Percentiles rank a stretch among this genome's conserved stretches.
These are phyloP conservation scores for Leptoclinus maculatus DNA, from an alignment of 2,797 vertebrate genomes.

Conservation along the genomic window DNA sequence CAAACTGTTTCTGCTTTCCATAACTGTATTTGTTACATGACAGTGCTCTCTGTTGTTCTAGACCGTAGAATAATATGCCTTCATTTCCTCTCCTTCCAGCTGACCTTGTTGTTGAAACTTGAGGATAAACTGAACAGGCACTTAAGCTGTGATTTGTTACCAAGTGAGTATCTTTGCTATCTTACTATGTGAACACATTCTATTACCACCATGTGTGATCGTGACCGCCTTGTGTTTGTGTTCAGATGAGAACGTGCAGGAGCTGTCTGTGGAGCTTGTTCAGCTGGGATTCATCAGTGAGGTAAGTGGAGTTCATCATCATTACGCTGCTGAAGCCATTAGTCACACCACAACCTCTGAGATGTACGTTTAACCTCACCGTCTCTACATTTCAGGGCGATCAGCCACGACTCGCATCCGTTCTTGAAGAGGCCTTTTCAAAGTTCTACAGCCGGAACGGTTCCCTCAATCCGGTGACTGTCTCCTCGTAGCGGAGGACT, in stretches of 20 bases:
- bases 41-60: not conserved
- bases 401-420: slow-evolving; percentile 92
- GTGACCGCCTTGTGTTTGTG: slow-evolving; percentile 6
- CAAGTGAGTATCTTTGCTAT: slow-evolving; percentile 76
- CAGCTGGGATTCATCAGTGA: slow-evolving; percentile 98
- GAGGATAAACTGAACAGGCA: slow-evolving; percentile 98
- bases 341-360: too few species aligned
- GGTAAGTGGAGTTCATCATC: slow-evolving; percentile 77
- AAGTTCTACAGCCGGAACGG: slow-evolving; percentile 96
- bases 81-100: slow-evolving; percentile 73
- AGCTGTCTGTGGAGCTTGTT: slow-evolving; percentile 95
- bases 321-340: not conserved
- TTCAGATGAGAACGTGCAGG: slow-evolving; percentile 96
- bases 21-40: not conserved
- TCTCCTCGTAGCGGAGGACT: slow-evolving; percentile 91
- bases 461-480: slow-evolving; percentile 93
- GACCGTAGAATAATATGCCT: not conserved
- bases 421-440: slow-evolving; percentile 97
- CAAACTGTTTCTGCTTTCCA: not conserved
- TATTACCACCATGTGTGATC: not conserved
- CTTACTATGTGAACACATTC: not conserved
- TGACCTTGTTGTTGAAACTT: slow-evolving; percentile 96
- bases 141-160: slow-evolving; percentile 97
- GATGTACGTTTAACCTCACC: not conserved
- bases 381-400: slow-evolving; percentile 85